Evolutionary conservation across 1,140 invertebrate species (phyloP), one percentile per base, ranked within the genome.

Genomic region (Euwallacea similis): DNA sequence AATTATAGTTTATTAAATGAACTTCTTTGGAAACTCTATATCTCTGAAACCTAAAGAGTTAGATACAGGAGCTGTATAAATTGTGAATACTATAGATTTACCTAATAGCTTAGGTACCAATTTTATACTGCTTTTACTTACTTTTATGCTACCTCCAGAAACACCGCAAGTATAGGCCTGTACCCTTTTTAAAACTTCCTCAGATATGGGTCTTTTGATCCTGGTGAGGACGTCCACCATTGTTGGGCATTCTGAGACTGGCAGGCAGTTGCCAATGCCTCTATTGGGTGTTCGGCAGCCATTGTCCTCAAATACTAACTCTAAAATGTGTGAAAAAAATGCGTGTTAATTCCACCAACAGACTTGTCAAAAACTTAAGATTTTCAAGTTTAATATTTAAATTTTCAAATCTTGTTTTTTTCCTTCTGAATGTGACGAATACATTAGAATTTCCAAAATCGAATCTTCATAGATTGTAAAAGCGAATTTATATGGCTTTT

Each of bases 81-180:
- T 11, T 7, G 10, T 2, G 7, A 47, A 13, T 13, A 50, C 9
- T 50, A 50, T 13, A 13, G 6, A 50, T 11, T 11, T 50, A 11
- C 6, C 46, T 11, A 50, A 50, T 50, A 50, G 6, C 46, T 13
- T 50, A 11, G 13, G 2, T 6, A 50, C 13, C 6, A 50, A 50
- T 33, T 33, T 33, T 33, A 33, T 33, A 33, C 21, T 33, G 21
- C 21, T 33, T 33, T n/a, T 66, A 69, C 58, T 53, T 16, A 87
- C 84, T 79, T 84, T 84, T 0, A 84, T 80, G 15, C 63, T 66
- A 0, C 50, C 75, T 0, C 79, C 80, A 0, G 84, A 80, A 65
- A 79, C 85, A 42, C 85, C 86, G 60, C 86, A 88, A 6, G 82
- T 79, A 0, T 83, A 83, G 2, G 77, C 59, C 33, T 76, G 72